A percentile compares a stretch with the other conserved stretches of the same genome.
These are phyloP conservation scores for Colossoma macropomum DNA, from an alignment of 2,113 vertebrate genomes.

Conservation along the genomic window DNA sequence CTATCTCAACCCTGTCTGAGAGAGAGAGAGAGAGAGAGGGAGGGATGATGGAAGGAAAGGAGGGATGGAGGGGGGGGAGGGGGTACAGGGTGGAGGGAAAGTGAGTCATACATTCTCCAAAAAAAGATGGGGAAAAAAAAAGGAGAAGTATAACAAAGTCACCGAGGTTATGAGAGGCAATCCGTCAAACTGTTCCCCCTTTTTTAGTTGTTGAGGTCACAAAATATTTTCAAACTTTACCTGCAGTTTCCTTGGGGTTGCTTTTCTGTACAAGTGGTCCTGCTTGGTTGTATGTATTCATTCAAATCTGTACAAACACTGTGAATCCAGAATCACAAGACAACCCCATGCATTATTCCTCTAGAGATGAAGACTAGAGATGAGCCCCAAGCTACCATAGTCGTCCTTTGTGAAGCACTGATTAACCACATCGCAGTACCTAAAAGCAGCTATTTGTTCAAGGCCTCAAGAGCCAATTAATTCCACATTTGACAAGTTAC, in stretches of 20 bases:
- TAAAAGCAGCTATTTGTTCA: not conserved
- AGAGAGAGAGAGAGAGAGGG: conserved; percentile 27
- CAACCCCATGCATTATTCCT: not conserved
- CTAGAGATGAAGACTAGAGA: not conserved
- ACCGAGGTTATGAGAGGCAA: conserved; percentile 27
- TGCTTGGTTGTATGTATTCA: not conserved
- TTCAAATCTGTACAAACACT: not conserved
- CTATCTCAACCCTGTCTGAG: conserved; percentile 45
- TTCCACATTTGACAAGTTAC: conserved; percentile 2
- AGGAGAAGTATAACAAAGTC: conserved; percentile 35
- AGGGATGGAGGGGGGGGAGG: not conserved
- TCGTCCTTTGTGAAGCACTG: not conserved
- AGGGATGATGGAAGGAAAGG: conserved; percentile 31
- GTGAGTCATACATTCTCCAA: conserved; percentile 36
- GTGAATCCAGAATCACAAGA: too few relatives aligned
- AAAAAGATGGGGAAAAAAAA: not conserved
- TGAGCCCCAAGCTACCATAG: not conserved
- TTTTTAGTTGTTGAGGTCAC: conserved; percentile 21
- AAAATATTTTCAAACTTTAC: conserved; percentile 24
- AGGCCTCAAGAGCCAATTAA: not conserved
- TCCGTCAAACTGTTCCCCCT: conserved; percentile 9
- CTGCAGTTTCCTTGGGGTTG: conserved; percentile 13
- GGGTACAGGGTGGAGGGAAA: conserved; percentile 20
- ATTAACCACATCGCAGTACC: not conserved
- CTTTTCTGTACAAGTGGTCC: not conserved